Evolutionary conservation across 2,888 invertebrate genomes (phyloP), one percentile per base, ranked within the genome.

Genomic region (Lasioglossum leucozonium): DNA sequence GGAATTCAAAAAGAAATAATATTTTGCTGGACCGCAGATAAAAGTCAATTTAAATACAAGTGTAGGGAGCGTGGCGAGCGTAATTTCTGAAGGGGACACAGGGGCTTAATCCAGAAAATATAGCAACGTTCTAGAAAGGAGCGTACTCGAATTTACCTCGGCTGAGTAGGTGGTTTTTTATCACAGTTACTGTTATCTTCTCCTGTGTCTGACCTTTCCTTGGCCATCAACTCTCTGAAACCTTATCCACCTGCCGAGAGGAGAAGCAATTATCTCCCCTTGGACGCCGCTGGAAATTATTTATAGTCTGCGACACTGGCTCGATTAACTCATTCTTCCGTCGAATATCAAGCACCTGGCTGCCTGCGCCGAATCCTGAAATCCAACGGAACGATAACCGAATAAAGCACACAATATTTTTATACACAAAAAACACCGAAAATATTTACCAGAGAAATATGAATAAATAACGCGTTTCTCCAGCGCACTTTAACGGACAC

Each of bases 211-310:
- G 81, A 78, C 86, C 85, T 85, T 85, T 86, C 76, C 72, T 58
- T 67, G 72, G 73, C 85, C 85, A 79, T 86, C 86, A 79, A 72
- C 79, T 58, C 79, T 58, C 42, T 75, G 84, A 84, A 84, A 84
- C 75, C 84, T 84, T 85, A 84, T 84, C 79, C 62, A 40, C 72
- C 40, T 42, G 55, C 71, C 65, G 69, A 74, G 62, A 72, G 65
- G 44, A 34, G 67, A 84, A 79, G 84, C 84, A 84, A 84, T 84
- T 84, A 84, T 84, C 84, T 67, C 40, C 55, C 34, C 79, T 75
- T 18, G 51, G 72, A n/a, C 22, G 77, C 40, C 13, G 84, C 51
- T 79, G 71, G 67, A 84, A 84, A 84, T 84, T 84, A 84, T 84
- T 76, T 84, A 78, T 84, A 79, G 72, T 75, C n/a, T 18, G 22